Evolutionary conservation across 2,113 vertebrate species (phyloP), one percentile per base, ranked within the genome.

Genomic region (Siniperca chuatsi): DNA sequence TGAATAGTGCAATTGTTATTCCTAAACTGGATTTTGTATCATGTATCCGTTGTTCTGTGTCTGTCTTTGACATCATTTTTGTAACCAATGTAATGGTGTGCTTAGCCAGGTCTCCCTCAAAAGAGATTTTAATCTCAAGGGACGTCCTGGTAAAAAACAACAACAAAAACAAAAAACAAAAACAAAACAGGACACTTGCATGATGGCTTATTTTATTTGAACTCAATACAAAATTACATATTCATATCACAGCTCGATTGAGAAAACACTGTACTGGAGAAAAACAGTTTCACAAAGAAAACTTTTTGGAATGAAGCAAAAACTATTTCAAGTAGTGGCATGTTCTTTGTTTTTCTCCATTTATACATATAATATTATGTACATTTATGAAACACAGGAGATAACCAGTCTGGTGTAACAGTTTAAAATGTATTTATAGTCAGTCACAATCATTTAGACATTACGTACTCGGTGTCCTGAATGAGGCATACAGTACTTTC

Each of bases 311-410:
- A 91, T 90, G 64, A 84, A 83, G 85, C 88, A 69, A 85, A 82
- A 79, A 87, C 64, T 35, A 55, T 89, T 95, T 95, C 93, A 96
- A 94, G 94, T 96, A 84, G 87, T 92, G 85, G 84, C 81, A 89
- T 69, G 67, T 92, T 84, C 76, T 93, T 85, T 89, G 88, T 84
- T 54, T 69, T 42, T 82, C 55, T 35, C 29, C 40, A 85, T 79
- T 76, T 87, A 91, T 92, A 91, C 89, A 94, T 92, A 93, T 83
- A 57, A 12, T 81, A 77, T 58, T 88, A 91, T 87, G 87, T 87
- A 93, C 84, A 94, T 66, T 83, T 70, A 75, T 70, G 62, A 71
- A 67, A 89, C 78, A 88, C 82, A 89, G 84, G 77, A 9, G 8
- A 83, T 67, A 87, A 85, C 84, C 84, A 92, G 85, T 75, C 40